phyloP scores from a whole-genome alignment of 2,888 invertebrate species.

The Leucophenga maculata region DNA sequence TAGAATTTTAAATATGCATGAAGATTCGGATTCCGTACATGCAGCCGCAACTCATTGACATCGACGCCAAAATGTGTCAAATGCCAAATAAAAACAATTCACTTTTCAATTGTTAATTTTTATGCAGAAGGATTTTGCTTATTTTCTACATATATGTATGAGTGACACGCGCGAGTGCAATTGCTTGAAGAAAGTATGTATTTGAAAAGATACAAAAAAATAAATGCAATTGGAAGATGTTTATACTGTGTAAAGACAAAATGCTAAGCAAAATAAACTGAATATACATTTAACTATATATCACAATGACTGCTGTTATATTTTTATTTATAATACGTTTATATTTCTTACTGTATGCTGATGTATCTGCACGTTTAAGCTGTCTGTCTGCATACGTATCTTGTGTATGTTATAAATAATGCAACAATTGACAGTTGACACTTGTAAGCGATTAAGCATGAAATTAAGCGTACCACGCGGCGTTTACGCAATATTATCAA shows the following conservation, averaged over 20 bases:
- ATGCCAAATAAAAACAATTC: slow-evolving; percentile 44
- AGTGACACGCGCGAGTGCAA: slow-evolving; percentile 45
- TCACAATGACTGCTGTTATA: too few species aligned
- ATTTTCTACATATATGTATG: slow-evolving; percentile 29
- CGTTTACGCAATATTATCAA: slow-evolving; percentile 2
- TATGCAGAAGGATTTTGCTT: slow-evolving; percentile 44
- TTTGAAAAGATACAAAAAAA: slow-evolving; percentile 4
- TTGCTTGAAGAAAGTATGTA: slow-evolving; percentile 29
- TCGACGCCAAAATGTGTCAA: slow-evolving; percentile 42
- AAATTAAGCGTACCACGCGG: slow-evolving; percentile 38
- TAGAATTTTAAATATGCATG: slow-evolving; percentile 55
- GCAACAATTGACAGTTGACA: slow-evolving; percentile 53
- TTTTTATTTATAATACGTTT: too few species aligned
- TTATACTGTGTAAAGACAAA: not conserved
- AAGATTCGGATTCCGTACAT: slow-evolving; percentile 33
- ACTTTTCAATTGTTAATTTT: slow-evolving; percentile 38
- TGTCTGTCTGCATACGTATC: too few species aligned
- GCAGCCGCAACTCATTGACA: slow-evolving; percentile 38
- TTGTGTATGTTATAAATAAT: slow-evolving; percentile 11
- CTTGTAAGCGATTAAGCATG: slow-evolving; percentile 54
- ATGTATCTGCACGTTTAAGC: too few species aligned
- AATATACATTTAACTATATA: too few species aligned
- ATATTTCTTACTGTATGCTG: too few species aligned
- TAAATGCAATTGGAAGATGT: not conserved
- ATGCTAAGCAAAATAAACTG: not conserved